Evolutionary conservation across 53 echinoderm and acorn worm species (phyloP), one percentile per base, ranked within the genome.

Genomic region (Patiria pectinifera): DNA sequence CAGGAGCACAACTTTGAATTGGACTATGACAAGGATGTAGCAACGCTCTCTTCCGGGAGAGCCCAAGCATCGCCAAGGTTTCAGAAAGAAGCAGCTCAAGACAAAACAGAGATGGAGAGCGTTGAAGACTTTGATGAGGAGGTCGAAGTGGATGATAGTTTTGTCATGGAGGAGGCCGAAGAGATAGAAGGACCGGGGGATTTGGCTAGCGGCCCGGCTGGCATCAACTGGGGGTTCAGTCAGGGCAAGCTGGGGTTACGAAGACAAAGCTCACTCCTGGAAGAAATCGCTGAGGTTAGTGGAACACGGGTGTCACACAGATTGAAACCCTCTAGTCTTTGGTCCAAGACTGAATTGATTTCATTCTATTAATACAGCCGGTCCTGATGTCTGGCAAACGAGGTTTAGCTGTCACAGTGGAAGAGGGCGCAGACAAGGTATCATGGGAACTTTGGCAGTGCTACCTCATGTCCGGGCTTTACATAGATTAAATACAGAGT

Each of bases 141-240:
- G 45, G 48, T 79, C 11, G 48, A 45, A 11, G 48, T 48, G 46
- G 80, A 43, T 9, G 10, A 45, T 12, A 18, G 46, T 43, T 45
- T 48, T 14, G 46, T 43, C 15, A 4, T 16, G 12, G 80, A 45
- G 80, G 79, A 78, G 9, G 79, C 44, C 18, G 79, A 46, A 3
- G 47, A 78, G 79, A 13, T 78, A 44, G 87, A 87, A 16, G 43
- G 87, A 26, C 35, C 61, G 0, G 87, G 43, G 62, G 78, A 77
- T 25, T n/a, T n/a, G 35, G 2, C 4, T 11, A 77, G 43, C 16
- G 78, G 87, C 48, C 87, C 87, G 5, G 87, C 87, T 6, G 87
- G 87, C 76, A 87, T 87, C 87, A 87, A 77, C 59, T 87, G 87
- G 87, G 87, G 59, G 2, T 78, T 87, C 76, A 59, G 87, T 35